phyloP scores from a whole-genome alignment of 2,113 vertebrate species.

The Scolopax mira region DNA sequence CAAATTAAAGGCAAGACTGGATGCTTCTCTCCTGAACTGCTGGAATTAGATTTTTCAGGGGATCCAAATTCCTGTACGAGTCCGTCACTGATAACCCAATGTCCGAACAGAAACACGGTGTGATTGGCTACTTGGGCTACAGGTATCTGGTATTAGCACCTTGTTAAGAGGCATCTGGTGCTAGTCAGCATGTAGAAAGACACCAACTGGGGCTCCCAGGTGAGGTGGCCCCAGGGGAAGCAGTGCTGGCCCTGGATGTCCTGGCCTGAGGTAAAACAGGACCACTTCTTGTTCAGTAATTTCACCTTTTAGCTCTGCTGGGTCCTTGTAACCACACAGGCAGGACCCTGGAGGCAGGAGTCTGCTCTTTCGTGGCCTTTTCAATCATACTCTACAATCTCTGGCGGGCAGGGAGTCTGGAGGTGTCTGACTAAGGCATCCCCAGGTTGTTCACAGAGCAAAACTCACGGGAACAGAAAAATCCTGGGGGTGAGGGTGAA shows the following conservation, averaged over 20 bases:
- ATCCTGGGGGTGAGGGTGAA: not conserved
- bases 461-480: not conserved
- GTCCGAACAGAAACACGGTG: not conserved
- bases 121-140: not conserved
- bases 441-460: not conserved
- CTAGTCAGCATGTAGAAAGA: not conserved
- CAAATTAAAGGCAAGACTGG: not conserved
- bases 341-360: not conserved
- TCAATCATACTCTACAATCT: not conserved
- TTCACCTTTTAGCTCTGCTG: not conserved
- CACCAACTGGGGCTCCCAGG: rapidly evolving
- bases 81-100: not conserved
- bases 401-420: not conserved
- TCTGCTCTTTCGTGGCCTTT: not conserved
- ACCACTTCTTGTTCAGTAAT: too few species aligned
- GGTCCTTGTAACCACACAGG: not conserved
- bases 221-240: not conserved
- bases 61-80: not conserved
- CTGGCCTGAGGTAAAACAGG: too few species aligned
- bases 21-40: not conserved
- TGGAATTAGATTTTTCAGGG: not conserved
- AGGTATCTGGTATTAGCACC: not conserved
- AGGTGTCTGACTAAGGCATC: not conserved
- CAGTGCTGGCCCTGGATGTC: too few species aligned
- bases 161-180: not conserved